Base-by-base conservation (phyloP, 2,888 invertebrate species). In the Philonicus albiceps region DNA sequence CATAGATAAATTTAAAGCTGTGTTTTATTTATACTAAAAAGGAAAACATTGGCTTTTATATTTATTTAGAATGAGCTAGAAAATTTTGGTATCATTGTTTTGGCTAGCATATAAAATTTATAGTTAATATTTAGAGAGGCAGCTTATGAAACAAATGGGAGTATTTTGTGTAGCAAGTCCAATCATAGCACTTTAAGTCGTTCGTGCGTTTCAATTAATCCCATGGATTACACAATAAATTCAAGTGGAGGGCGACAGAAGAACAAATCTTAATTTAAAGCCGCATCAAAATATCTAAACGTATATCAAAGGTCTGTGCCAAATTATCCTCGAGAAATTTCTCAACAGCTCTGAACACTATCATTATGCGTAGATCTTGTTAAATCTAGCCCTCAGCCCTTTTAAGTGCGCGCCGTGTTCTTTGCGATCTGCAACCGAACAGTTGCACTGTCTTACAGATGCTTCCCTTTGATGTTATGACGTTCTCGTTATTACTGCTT, bases 401-500 rank as follows among this genome's bases (percentile, higher is more conserved):
- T 84, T 84, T 30, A 73, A 84, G 84, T 84, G 5, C 22, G 22
- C n/a, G 34, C 27, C 64, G 11, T 43, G 80, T n/a, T 53, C 37
- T 27, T 16, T 7, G 22, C 27, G 73, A 43, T 84, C 49, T 30
- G 27, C 55, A 73, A 43, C 40, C 73, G 37, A 49, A 31, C 40
- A 40, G 37, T 84, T 75, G 34, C 53, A 76, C 76, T 76, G 53
- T 40, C 16, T 76, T 76, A 74, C 76, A 85, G 85, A 85, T 85
- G 85, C 22, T 22, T 76, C 5, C 22, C 85, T 85, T 85, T 85
- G 85, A 85, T 85, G 85, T 85, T 85, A 76, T 76, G 85, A 85
- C 85, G 75, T 75, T 37, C 85, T 22, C 76, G 55, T 85, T 76
- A 76, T 85, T 85, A 84, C 64, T 27, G 22, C 30, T 30, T 43